Evolutionary conservation across 2,113 vertebrate species (phyloP), one percentile per base, ranked within the genome.

Genomic region (Australoheros scitulus): DNA sequence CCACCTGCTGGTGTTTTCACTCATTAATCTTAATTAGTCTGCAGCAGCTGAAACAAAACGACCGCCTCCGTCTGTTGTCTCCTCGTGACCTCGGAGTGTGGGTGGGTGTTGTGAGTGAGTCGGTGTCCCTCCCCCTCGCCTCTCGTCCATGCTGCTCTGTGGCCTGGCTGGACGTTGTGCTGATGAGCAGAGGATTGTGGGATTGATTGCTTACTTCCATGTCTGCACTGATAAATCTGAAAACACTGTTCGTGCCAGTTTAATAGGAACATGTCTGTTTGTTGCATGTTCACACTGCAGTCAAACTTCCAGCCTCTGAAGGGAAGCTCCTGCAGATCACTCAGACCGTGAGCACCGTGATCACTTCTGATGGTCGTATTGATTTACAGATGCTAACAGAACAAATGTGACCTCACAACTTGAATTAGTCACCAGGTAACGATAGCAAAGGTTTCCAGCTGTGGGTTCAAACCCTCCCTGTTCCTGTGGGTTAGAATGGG

Each of bases 191-290:
- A 89, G 87, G 60, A 86, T 86, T 88, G 83, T 88, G 89, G 84
- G 76, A 57, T 57, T 57, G 65, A 43, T 55, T 36, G 15, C 6
- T 43, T 14, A 3, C 74, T 29, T 11, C 29, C 59, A 63, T 78
- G 88, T 85, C 84, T 79, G 58, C 86, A 68, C 80, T 58, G 80
- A 89, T 79, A 78, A 87, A 76, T 86, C 41, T 88, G 90, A 82
- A 80, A 87, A 84, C 84, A 80, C 68, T 72, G 68, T 72, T 72
- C 7, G 26, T 52, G 26, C 8, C 3, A 52, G 43, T 70, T 52
- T 72, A 17, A 72, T 52, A 32, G 65, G 43, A 52, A 72, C 43
- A 1, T 43, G 20, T 72, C 47, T 1, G 47, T 47, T 52, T 32
- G 6, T 32, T 32, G 26, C 65, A 52, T 17, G 43, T 52, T 72